Evolutionary conservation across 2,888 invertebrate species (phyloP).

Genomic region (Pristionchus arcanus): DNA sequence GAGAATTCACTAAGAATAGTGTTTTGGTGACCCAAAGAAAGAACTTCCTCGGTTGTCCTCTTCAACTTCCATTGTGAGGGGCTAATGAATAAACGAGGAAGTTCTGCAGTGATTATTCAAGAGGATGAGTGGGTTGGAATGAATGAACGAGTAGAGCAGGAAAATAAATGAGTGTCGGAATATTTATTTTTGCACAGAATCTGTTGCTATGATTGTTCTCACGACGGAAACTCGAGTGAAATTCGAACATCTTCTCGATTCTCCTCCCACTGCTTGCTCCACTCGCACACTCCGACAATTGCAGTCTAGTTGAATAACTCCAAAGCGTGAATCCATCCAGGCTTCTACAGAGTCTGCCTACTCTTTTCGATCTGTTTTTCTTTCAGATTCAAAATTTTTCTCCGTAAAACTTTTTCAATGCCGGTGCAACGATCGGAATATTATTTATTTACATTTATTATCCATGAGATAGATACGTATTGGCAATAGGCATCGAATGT

Average conservation of each 20-base stretch:
- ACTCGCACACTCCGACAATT: background rate
- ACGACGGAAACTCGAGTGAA: background rate
- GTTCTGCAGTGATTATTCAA: background rate
- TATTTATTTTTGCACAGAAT: background rate
- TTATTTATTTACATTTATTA: too few relatives aligned
- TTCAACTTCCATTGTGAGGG: background rate
- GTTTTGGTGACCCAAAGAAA: background rate
- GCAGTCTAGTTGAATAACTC: background rate
- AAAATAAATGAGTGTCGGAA: background rate
- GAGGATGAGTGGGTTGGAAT: background rate
- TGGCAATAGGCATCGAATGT: background rate
- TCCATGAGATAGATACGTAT: too few relatives aligned
- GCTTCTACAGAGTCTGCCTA: background rate
- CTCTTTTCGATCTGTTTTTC: too few relatives aligned
- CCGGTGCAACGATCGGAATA: too few relatives aligned
- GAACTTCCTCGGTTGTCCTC: background rate
- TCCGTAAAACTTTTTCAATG: too few relatives aligned
- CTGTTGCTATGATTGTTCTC: background rate
- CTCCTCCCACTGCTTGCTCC: background rate
- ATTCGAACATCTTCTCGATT: background rate
- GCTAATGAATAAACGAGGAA: constrained; percentile 1
- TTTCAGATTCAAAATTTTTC: too few relatives aligned
- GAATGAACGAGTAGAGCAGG: background rate
- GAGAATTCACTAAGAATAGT: background rate
- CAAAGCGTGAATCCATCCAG: background rate